Evolutionary conservation across 2,797 vertebrate species (phyloP), one percentile per base, ranked within the genome.

Genomic region (Eurystomus glaucurus): DNA sequence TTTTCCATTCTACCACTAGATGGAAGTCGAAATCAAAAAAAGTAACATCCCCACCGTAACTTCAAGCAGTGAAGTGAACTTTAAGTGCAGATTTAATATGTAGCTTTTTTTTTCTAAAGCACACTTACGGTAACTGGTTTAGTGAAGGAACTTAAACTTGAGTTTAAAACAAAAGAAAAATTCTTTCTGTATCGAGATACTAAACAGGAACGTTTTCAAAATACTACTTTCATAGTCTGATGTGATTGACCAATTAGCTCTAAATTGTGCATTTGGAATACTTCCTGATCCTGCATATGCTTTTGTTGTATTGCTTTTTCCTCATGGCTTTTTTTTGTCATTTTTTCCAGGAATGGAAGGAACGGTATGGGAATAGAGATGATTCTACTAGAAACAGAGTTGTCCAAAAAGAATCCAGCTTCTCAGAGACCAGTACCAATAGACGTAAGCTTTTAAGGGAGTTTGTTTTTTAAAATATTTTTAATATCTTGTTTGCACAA

Each of bases 281-380:
- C 72, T 52, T 41, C 10, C 76, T 80, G 26, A 52, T 81, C 7
- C 8, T 41, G 17, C 1, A 1, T 77, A 43, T 25, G 23, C 41
- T 80, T 81, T 57, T 52, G 11, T 51, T 91, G 14, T 55, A 31
- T 77, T 79, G 15, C 2, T 22, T 93, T 94, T 74, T 92, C 10
- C 25, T 57, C 31, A 9, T 15, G 29, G 17, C 5, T 86, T 82
- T 69, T 45, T 88, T 69, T 82, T 79, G 41, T 20, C 39, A 35
- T 11, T 90, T 85, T 96, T 58, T 83, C n/a, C 93, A 99, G 99
- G 99, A 99, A 71, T 99, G 99, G 99, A 99, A 99, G 98, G 99
- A 99, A 71, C 99, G 99, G 2, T 99, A 99, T 39, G 99, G 99
- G 60, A 99, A 99, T 89, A 98, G 94, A 96, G 99, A 99, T 0